Conservation (phyloP, 2,888 invertebrate genomes). For the Ashinkailepas kermadecensis region DNA sequence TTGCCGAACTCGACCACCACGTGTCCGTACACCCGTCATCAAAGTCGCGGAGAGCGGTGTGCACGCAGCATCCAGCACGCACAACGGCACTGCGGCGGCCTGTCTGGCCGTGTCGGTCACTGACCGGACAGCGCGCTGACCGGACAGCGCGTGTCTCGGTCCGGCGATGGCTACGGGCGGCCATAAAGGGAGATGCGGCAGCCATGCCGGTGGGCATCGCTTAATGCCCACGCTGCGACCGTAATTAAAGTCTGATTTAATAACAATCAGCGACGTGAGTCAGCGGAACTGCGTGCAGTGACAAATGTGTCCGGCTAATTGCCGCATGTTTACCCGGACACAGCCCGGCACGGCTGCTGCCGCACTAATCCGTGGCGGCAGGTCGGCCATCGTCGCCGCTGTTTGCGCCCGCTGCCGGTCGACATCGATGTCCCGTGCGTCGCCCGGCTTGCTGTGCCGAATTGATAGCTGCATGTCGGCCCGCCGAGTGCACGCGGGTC, state of each 20-base stretch:
- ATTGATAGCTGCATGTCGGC: no score
- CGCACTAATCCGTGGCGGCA: neutral
- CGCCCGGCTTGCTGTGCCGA: no score
- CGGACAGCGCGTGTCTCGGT: neutral
- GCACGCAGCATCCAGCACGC: no score
- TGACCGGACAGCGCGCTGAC: neutral
- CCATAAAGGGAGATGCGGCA: neutral
- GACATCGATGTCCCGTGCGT: no score
- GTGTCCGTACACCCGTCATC: no score
- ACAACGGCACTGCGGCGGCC: neutral
- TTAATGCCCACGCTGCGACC: neutral
- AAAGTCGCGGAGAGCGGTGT: no score
- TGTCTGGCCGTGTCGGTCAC: neutral
- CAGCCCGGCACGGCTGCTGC: neutral
- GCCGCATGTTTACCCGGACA: neutral
- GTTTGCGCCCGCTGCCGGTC: no score
- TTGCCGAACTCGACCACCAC: no score
- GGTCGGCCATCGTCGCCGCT: no score
- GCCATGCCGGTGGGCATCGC: neutral
- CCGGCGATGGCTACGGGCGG: neutral
- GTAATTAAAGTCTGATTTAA: constrained; percentile 20
- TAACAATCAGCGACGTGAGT: constrained; percentile 6
- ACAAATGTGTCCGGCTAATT: neutral
- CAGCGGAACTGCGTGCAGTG: neutral
- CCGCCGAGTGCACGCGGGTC: no score